Evolutionary conservation across 2,888 invertebrate species (phyloP).

Genomic region (Autographa pulchrina): DNA sequence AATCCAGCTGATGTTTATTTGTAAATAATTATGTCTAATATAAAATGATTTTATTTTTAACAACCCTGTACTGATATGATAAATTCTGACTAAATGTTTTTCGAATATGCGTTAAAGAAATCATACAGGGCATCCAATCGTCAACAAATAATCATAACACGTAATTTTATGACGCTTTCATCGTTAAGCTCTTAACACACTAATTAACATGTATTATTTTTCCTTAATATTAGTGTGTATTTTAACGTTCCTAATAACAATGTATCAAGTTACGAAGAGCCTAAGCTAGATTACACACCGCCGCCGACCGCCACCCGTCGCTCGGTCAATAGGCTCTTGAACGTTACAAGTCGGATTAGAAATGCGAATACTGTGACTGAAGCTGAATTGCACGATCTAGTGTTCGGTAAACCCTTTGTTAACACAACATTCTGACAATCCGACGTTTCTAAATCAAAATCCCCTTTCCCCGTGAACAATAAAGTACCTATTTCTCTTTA

Average conservation of each 20-base stretch:
- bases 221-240: slow-evolving; percentile 7
- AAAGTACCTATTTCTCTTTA: not conserved
- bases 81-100: no score
- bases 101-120: no score
- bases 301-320: not conserved
- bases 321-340: slow-evolving; percentile 9
- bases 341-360: slow-evolving; percentile 19
- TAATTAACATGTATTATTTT: not conserved
- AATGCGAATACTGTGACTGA: slow-evolving; percentile 31
- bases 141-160: no score
- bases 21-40: not conserved
- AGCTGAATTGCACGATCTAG: slow-evolving; percentile 9
- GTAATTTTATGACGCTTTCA: not conserved
- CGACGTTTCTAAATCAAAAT: not conserved
- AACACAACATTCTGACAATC: slow-evolving; percentile 1
- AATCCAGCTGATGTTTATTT: slow-evolving; percentile 40
- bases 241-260: not conserved
- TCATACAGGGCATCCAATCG: no score
- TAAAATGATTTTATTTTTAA: no score
- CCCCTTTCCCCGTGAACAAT: not conserved
- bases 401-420: not conserved
- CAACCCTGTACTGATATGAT: no score
- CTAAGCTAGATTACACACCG: not conserved
- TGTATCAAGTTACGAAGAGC: slow-evolving; percentile 28
- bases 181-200: not conserved